A percentile compares a stretch with the other conserved stretches of the same genome.
phyloP scores from a whole-genome alignment of 2,113 vertebrate species.

The Cichladusa arquata region DNA sequence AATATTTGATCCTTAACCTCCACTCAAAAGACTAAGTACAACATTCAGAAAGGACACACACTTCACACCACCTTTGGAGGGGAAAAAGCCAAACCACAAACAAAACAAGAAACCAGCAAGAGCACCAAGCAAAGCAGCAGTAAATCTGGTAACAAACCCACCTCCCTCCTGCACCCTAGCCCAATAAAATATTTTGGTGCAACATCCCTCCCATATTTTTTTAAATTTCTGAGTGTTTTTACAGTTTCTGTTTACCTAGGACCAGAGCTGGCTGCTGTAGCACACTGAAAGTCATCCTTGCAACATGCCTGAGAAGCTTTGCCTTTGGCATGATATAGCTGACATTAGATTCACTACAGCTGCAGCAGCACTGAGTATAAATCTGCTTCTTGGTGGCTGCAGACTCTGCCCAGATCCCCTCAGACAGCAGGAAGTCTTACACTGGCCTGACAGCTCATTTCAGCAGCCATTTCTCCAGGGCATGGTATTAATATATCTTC shows the following conservation, averaged over 20 bases:
- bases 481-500: background rate
- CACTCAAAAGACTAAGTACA: background rate
- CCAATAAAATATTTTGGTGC: background rate
- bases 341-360: constrained; percentile 8
- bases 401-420: background rate
- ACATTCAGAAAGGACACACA: background rate
- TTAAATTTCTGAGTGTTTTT: background rate
- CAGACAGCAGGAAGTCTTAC: background rate
- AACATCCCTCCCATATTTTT: background rate
- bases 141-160: background rate
- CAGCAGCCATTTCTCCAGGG: constrained; percentile 26
- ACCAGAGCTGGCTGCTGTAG: background rate
- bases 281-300: background rate
- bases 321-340: background rate
- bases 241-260: background rate
- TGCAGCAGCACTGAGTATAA: background rate
- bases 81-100: background rate
- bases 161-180: background rate
- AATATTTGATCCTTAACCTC: background rate
- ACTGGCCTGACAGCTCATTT: background rate
- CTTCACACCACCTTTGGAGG: accelerated
- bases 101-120: background rate
- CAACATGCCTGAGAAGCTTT: background rate
- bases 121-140: background rate
- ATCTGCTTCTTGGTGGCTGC: background rate